Conservation (phyloP, 2,888 invertebrate species). For the Platycheirus albimanus region DNA sequence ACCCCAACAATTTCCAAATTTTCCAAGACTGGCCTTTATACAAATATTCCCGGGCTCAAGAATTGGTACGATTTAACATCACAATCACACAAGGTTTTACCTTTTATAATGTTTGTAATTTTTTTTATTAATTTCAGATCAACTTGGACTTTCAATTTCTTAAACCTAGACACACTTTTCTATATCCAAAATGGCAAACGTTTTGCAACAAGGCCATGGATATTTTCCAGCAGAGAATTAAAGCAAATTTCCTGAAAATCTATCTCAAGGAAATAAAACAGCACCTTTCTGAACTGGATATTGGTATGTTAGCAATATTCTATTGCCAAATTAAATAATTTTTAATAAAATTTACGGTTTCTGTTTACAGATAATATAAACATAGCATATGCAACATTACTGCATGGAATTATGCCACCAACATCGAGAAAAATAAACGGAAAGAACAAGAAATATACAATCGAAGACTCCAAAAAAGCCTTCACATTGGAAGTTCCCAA, state of each 20-base stretch:
- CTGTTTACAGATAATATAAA: background rate
- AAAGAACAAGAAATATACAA: background rate
- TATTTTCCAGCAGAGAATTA: background rate
- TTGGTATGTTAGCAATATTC: background rate
- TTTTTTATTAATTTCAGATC: background rate
- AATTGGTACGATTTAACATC: background rate
- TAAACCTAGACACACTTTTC: too few species aligned
- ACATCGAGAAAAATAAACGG: background rate
- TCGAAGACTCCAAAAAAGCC: background rate
- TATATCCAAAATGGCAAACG: too few species aligned
- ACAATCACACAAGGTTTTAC: background rate
- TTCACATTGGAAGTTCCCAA: background rate
- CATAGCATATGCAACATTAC: background rate
- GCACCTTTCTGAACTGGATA: background rate
- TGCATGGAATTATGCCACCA: background rate
- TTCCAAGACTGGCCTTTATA: background rate
- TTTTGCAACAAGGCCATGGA: too few species aligned
- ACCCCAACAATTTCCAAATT: background rate
- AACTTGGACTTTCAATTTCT: too few species aligned
- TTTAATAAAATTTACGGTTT: background rate
- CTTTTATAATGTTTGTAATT: background rate
- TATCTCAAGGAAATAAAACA: background rate
- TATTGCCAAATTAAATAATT: background rate
- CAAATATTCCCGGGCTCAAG: background rate
- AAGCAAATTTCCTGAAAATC: background rate